These are phyloP conservation scores for Monarcha castaneiventris DNA, from an alignment of 2,113 vertebrate species.

Conservation along the genomic window DNA sequence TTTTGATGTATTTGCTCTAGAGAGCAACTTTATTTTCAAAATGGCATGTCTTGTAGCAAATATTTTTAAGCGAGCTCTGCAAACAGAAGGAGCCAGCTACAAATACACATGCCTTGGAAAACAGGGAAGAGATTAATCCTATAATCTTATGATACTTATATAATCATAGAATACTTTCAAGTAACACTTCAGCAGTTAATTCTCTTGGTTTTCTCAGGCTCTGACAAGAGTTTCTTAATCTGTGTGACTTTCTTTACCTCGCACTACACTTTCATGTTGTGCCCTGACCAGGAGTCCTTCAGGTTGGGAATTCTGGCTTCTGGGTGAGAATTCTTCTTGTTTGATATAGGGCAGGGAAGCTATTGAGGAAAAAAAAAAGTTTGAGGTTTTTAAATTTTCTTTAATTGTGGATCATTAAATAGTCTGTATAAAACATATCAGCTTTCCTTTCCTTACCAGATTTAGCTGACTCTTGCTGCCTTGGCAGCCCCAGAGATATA, in stretches of 20 bases:
- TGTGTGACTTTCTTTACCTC: constrained; percentile 73
- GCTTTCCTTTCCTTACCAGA: constrained; percentile 77
- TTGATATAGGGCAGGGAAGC: constrained; percentile 83
- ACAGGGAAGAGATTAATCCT: not conserved
- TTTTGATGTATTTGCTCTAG: not conserved
- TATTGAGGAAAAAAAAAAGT: not conserved
- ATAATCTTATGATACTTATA: not conserved
- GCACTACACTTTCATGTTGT: constrained; percentile 86
- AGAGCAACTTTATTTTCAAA: not conserved
- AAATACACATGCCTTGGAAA: not conserved
- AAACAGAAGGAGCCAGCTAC: not conserved
- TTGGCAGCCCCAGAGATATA: constrained; percentile 92
- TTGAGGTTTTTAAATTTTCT: not conserved
- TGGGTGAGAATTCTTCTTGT: constrained; percentile 88
- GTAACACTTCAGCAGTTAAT: not conserved
- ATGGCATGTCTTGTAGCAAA: not conserved
- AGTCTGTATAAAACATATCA: not conserved
- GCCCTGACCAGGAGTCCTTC: constrained; percentile 86
- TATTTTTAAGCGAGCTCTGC: not conserved
- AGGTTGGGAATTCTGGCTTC: constrained; percentile 81
- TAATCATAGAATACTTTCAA: not conserved
- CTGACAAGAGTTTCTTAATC: not conserved
- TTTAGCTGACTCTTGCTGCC: constrained; percentile 90
- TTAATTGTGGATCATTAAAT: not conserved
- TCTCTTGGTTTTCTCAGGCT: not conserved